Evolutionary conservation across 2,797 vertebrate genomes (phyloP).

Genomic region (Muscicapa striata): DNA sequence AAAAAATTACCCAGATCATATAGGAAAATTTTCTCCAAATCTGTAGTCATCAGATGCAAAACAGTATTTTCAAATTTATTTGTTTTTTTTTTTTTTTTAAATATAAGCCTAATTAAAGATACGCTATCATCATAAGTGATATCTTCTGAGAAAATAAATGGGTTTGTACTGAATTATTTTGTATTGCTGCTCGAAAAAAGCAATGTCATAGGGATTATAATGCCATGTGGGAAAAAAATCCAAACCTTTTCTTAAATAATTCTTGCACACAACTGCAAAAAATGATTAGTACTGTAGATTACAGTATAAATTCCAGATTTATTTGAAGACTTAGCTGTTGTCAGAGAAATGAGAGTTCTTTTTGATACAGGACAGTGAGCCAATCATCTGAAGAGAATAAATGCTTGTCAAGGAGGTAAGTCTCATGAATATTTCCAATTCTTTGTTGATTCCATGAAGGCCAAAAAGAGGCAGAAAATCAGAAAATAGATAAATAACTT

Average conservation of each 20-base stretch:
- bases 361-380: background rate
- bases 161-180: background rate
- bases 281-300: background rate
- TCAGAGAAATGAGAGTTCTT: background rate
- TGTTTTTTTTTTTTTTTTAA: background rate
- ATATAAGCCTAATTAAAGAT: background rate
- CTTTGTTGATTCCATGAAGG: background rate
- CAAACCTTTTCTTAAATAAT: background rate
- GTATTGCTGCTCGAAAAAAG: background rate
- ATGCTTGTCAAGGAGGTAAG: background rate
- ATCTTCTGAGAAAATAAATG: background rate
- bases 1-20: background rate
- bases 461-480: background rate
- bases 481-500: background rate
- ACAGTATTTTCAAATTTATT: background rate
- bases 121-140: background rate
- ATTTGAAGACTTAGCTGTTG: background rate
- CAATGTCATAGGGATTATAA: background rate
- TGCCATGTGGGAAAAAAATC: background rate
- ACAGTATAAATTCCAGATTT: background rate
- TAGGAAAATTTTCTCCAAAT: background rate
- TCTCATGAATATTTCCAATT: background rate
- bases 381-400: background rate
- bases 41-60: background rate
- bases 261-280: background rate